These are phyloP conservation scores for Stenopsyche tienmushanensis DNA, from an alignment of 1,140 invertebrate genomes.

Conservation along the genomic window DNA sequence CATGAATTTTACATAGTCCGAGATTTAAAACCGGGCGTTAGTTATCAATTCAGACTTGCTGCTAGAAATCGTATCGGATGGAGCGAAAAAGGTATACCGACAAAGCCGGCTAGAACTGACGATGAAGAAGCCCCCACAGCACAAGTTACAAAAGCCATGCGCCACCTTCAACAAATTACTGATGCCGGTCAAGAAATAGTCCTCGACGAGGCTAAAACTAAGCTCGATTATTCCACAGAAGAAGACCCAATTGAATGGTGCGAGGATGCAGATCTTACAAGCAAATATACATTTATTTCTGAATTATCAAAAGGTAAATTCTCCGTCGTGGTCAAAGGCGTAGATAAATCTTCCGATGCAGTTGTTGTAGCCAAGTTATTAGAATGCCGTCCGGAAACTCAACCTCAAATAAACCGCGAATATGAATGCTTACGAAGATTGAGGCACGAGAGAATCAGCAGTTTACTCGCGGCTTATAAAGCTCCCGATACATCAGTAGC, in stretches of 20 bases:
- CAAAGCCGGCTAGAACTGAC: constrained; percentile 68
- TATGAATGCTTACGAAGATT: constrained; percentile 78
- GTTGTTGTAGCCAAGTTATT: constrained; percentile 79
- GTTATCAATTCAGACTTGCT: constrained; percentile 86
- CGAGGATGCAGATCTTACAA: constrained; percentile 63
- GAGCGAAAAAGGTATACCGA: constrained; percentile 78
- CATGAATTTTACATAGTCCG: constrained; percentile 90
- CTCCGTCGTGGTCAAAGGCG: constrained; percentile 80
- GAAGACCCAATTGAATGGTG: constrained; percentile 72
- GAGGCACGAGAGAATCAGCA: constrained; percentile 81
- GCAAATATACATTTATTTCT: constrained; percentile 80
- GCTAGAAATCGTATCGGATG: constrained; percentile 93
- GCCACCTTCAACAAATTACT: constrained; percentile 78
- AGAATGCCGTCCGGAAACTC: constrained; percentile 66
- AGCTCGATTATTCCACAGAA: constrained; percentile 75
- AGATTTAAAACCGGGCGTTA: constrained; percentile 72
- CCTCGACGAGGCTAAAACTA: constrained; percentile 63
- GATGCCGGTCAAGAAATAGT: constrained; percentile 73
- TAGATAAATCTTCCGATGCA: constrained; percentile 69
- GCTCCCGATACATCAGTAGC: constrained; percentile 64
- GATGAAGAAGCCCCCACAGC: constrained; percentile 67
- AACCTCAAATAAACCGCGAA: constrained; percentile 70
- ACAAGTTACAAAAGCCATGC: constrained; percentile 76
- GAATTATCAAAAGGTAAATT: constrained; percentile 83
- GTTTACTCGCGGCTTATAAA: constrained; percentile 71